These are phyloP conservation scores for Scaptomyza hsui DNA, from an alignment of 1,140 invertebrate genomes.

Conservation along the genomic window DNA sequence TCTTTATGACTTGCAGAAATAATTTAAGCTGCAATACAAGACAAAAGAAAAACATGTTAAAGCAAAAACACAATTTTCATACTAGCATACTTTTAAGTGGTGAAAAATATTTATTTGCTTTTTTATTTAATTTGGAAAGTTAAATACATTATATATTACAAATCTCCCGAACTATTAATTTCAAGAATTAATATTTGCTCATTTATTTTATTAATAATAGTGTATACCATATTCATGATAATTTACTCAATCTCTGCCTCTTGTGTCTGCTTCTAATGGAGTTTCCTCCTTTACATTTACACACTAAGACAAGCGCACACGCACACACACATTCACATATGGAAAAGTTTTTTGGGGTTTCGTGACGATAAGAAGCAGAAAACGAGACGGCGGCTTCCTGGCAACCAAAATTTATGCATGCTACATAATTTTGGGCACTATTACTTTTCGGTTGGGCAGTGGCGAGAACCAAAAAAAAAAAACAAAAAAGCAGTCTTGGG, in stretches of 20 bases:
- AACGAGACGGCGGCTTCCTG: constrained; percentile 70
- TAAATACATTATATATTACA: no score
- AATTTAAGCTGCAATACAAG: no score
- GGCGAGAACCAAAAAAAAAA: constrained; percentile 12
- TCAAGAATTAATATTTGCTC: no score
- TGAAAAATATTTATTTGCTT: no score
- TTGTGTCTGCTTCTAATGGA: constrained; percentile 68
- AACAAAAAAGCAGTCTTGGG: constrained; percentile 21
- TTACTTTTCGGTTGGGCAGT: constrained; percentile 59
- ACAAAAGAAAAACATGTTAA: no score
- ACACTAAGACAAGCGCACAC: constrained; percentile 11
- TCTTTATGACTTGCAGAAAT: neutral
- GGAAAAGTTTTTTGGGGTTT: constrained; percentile 65
- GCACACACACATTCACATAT: constrained; percentile 31
- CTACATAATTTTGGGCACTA: constrained; percentile 76
- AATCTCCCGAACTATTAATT: no score
- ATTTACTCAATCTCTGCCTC: constrained; percentile 3
- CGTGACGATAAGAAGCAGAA: constrained; percentile 71
- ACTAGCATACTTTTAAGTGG: no score
- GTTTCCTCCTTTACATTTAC: constrained; percentile 43
- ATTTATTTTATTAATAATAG: constrained; percentile 6
- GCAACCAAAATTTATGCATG: constrained; percentile 75
- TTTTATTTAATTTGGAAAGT: no score
- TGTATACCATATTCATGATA: constrained; percentile 11
- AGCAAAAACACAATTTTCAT: no score